Conservation (phyloP, 2,797 vertebrate genomes). For the Lutjanus argentimaculatus region DNA sequence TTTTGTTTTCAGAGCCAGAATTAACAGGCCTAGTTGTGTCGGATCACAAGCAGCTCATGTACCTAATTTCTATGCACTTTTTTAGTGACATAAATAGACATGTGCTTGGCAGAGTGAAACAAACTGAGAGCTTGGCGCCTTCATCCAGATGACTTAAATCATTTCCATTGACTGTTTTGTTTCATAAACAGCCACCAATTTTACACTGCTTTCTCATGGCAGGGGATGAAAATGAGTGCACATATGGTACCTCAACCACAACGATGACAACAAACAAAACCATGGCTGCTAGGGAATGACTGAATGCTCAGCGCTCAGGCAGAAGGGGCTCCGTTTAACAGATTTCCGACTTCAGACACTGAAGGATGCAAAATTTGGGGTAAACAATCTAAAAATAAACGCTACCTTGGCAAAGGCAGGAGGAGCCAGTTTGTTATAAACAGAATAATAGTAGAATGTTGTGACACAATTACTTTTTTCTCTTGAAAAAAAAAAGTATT, state of each 20-base stretch:
- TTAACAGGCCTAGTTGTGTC: background rate
- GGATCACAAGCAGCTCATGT: constrained; percentile 1
- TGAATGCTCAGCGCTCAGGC: constrained; percentile 35
- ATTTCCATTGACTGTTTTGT: constrained; percentile 9
- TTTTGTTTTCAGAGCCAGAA: background rate
- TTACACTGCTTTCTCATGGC: constrained; percentile 28
- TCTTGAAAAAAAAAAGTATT: background rate
- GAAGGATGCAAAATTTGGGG: constrained; percentile 44
- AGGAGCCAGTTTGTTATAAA: constrained; percentile 4
- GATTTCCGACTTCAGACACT: constrained; percentile 30
- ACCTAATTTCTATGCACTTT: background rate
- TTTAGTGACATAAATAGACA: constrained; percentile 4
- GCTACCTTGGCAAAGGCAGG: background rate
- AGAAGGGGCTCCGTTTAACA: constrained; percentile 36
- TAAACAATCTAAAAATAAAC: constrained; percentile 62
- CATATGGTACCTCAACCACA: constrained; percentile 60
- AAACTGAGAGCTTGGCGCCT: background rate
- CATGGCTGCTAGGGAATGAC: constrained; percentile 23
- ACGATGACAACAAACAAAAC: constrained; percentile 53
- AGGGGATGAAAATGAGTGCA: constrained; percentile 40
- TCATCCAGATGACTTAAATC: constrained; percentile 3
- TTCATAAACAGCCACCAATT: constrained; percentile 34
- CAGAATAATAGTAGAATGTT: background rate
- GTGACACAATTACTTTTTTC: too few species aligned
- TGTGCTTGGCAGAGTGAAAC: background rate